A percentile compares a stretch with the other conserved stretches of the same genome.
Evolutionary conservation across 2,888 invertebrate species (phyloP).

Genomic region (Tridacna crocea): DNA sequence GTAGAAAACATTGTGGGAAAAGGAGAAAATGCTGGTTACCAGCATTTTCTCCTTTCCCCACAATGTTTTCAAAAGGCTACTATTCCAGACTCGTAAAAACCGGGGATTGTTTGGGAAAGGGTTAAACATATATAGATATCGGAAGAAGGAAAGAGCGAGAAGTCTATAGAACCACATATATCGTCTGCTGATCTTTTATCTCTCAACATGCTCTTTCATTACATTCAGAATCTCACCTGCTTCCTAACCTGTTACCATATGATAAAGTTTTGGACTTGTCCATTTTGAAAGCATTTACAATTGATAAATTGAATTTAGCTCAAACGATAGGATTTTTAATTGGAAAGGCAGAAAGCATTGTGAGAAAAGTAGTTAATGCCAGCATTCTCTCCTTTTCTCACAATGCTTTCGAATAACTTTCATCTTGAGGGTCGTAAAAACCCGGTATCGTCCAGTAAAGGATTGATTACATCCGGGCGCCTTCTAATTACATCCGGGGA

Average conservation of each 20-base stretch:
- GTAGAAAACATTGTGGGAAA: no score
- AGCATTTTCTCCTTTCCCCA: no score
- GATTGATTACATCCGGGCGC: conserved; percentile 58
- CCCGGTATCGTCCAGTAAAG: conserved; percentile 1
- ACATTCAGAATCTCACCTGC: conserved; percentile 53
- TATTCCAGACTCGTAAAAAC: no score
- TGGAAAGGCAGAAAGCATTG: not conserved
- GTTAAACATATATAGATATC: no score
- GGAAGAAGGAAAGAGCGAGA: no score
- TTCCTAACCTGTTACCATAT: conserved; percentile 15
- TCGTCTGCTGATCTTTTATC: conserved; percentile 39
- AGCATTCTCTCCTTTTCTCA: not conserved
- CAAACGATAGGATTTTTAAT: no score
- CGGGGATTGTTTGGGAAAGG: no score
- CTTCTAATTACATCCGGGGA: conserved; percentile 53
- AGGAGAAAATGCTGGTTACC: no score
- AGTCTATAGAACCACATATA: conserved; percentile 38
- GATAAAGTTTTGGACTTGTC: no score
- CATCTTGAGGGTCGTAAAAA: not conserved
- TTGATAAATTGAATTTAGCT: no score
- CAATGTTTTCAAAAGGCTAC: no score
- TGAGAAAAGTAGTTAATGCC: not conserved
- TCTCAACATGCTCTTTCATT: conserved; percentile 38
- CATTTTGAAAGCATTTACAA: no score
- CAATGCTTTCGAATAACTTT: not conserved